Percentiles rank a stretch among this genome's conserved stretches.
Evolutionary conservation across 2,113 vertebrate genomes (phyloP).

Genomic region (Psilopsiagon aymara): DNA sequence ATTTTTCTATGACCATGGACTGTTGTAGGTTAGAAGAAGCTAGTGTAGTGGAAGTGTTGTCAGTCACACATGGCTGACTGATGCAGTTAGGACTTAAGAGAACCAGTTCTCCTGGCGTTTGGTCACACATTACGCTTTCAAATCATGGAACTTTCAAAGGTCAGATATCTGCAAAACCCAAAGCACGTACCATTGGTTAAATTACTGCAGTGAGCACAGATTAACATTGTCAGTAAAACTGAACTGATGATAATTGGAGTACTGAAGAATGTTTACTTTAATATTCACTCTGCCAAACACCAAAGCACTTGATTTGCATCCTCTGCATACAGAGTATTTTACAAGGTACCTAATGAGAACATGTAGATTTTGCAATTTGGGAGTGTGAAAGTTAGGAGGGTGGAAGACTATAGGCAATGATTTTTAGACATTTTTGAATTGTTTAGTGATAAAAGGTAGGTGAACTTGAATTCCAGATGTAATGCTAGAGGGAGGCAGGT

Average conservation of each 20-base stretch:
- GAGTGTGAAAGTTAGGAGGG: not conserved
- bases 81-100: not conserved
- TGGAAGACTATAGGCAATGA: not conserved
- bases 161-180: not conserved
- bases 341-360: not conserved
- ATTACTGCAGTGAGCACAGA: conserved; percentile 10
- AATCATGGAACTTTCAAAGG: conserved; percentile 21
- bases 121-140: not conserved
- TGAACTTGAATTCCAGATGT: not conserved
- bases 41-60: not conserved
- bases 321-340: not conserved
- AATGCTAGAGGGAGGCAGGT: not conserved
- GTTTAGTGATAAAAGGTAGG: not conserved
- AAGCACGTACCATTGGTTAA: conserved; percentile 3
- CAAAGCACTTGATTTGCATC: not conserved
- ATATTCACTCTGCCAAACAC: not conserved
- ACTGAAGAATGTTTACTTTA: conserved; percentile 3
- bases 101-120: not conserved
- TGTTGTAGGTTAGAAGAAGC: not conserved
- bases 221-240: conserved; percentile 6
- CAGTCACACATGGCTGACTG: not conserved
- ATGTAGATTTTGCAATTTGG: not conserved
- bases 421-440: not conserved
- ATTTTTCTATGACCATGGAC: not conserved
- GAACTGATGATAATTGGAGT: not conserved